Conservation (phyloP, 2,797 vertebrate genomes). For the Chiloscyllium punctatum region DNA sequence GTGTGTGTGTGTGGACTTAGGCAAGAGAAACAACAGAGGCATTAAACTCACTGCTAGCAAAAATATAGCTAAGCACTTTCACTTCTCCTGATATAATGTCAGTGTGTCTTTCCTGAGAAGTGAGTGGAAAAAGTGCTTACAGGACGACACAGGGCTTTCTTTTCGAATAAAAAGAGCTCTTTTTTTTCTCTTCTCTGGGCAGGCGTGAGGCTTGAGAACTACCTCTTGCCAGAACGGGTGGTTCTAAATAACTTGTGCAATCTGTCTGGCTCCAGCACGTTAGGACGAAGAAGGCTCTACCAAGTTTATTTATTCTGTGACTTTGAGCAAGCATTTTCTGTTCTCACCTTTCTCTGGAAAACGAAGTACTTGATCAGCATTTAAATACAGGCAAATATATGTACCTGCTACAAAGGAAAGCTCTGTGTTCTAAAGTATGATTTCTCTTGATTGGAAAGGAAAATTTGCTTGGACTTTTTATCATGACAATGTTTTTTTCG, state of each 20-base stretch:
- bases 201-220: not conserved
- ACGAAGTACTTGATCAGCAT: not conserved
- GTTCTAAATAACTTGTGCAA: not conserved
- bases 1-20: not conserved
- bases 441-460: constrained; percentile 19
- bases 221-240: not conserved
- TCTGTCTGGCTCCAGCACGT: constrained; percentile 30
- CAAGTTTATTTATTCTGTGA: not conserved
- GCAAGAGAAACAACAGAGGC: not conserved
- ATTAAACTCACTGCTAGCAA: constrained; percentile 8
- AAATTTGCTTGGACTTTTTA: not conserved
- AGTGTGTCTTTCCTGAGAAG: constrained; percentile 26
- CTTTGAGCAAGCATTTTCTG: constrained; percentile 29
- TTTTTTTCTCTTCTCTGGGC: not conserved
- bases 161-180: not conserved
- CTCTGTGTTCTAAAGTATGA: not conserved
- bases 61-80: constrained; percentile 25
- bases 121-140: constrained; percentile 15
- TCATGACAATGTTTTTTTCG: constrained; percentile 13
- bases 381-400: not conserved
- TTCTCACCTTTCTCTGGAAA: not conserved
- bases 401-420: not conserved
- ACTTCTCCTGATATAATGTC: not conserved
- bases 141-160: not conserved
- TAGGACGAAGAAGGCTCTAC: not conserved